Conservation (phyloP, 2,797 vertebrate species). For the Galago senegalensis region DNA sequence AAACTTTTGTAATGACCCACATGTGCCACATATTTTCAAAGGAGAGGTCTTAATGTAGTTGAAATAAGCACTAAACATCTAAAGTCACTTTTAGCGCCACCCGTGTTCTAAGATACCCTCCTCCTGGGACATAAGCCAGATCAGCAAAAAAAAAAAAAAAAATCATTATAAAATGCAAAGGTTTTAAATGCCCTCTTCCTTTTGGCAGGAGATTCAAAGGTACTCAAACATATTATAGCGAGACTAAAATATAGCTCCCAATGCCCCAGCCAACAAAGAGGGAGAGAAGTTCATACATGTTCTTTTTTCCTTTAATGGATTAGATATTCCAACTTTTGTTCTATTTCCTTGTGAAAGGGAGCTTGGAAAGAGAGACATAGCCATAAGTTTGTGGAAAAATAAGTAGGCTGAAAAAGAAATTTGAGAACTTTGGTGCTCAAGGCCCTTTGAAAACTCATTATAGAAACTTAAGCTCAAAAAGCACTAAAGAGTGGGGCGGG, state of each 20-base stretch:
- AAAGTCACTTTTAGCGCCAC: conserved; percentile 55
- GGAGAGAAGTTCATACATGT: conserved; percentile 12
- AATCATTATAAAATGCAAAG: conserved; percentile 68
- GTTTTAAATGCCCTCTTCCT: conserved; percentile 78
- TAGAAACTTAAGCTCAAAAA: conserved; percentile 2
- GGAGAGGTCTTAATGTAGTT: not conserved
- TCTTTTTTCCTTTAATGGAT: conserved; percentile 22
- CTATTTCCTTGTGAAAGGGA: conserved; percentile 53
- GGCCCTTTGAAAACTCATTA: conserved; percentile 38
- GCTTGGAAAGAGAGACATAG: not conserved
- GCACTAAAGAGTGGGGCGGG: no score
- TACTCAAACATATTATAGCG: conserved; percentile 68
- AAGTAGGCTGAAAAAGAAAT: conserved; percentile 3
- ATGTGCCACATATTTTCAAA: conserved; percentile 52
- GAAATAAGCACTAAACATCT: conserved; percentile 45
- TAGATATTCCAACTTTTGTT: conserved; percentile 60
- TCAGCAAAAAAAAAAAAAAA: conserved; percentile 62
- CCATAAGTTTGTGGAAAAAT: not conserved
- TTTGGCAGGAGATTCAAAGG: conserved; percentile 76
- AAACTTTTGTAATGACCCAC: no score
- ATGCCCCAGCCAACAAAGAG: conserved; percentile 53
- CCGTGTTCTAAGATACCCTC: conserved; percentile 45
- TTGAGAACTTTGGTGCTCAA: not conserved
- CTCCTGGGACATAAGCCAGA: conserved; percentile 76
- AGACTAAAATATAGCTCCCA: conserved; percentile 67